phyloP scores from a whole-genome alignment of 2,797 vertebrate genomes.

The Malurus splendens region DNA sequence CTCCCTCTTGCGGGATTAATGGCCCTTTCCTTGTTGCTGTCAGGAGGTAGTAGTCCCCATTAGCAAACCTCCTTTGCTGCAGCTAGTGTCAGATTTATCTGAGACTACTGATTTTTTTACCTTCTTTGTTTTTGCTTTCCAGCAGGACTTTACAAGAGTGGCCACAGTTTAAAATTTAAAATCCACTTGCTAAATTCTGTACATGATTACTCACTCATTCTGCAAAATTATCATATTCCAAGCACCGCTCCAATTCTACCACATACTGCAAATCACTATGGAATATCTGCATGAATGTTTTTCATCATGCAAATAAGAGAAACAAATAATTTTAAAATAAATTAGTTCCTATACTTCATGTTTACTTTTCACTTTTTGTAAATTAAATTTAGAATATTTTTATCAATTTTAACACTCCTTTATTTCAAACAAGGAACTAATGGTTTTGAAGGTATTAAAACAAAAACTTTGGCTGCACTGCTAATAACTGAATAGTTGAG shows the following conservation, averaged over 20 bases:
- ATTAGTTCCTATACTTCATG: not conserved
- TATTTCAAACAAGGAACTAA: not conserved
- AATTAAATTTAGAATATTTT: not conserved
- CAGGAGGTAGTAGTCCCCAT: not conserved
- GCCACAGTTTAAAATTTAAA: not conserved
- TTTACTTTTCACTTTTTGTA: not conserved
- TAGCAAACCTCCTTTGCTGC: not conserved
- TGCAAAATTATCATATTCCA: not conserved
- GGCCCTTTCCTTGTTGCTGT: not conserved
- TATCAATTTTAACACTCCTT: not conserved
- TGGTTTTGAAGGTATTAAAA: not conserved
- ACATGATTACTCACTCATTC: conserved; percentile 17
- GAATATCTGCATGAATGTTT: conserved; percentile 25
- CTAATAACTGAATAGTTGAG: not conserved
- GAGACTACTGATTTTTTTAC: not conserved
- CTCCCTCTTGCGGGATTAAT: not conserved
- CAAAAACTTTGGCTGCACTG: not conserved
- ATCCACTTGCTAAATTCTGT: not conserved
- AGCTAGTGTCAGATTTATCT: not conserved
- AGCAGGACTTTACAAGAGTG: not conserved
- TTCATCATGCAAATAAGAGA: not conserved
- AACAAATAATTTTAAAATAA: not conserved
- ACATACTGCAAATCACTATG: conserved; percentile 35
- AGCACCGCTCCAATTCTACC: not conserved
- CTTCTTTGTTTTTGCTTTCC: not conserved